Percentiles rank a stretch among this genome's conserved stretches.
phyloP scores from a whole-genome alignment of 2,888 invertebrate species.

The Callyntrura sp. region DNA sequence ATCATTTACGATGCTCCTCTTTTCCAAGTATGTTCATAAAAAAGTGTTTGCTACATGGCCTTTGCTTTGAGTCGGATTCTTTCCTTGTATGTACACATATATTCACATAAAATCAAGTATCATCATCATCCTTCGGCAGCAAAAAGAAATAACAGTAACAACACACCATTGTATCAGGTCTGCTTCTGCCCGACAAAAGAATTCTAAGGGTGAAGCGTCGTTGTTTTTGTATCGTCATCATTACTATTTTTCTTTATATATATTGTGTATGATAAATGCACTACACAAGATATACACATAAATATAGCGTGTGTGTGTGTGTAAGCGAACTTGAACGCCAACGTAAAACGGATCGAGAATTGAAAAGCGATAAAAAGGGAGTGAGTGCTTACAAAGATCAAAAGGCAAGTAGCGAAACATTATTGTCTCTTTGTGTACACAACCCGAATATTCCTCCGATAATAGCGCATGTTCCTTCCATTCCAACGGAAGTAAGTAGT shows the following conservation, averaged over 20 bases:
- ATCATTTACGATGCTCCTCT: constrained; percentile 10
- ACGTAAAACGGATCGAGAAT: constrained; percentile 21
- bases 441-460: background rate
- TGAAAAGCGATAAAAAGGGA: constrained; percentile 64
- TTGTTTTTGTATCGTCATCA: constrained; percentile 25
- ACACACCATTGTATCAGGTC: background rate
- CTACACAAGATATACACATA: background rate
- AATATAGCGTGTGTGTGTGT: too few species aligned
- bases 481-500: constrained; percentile 43
- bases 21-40: background rate
- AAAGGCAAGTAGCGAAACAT: constrained; percentile 68
- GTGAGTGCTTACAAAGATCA: constrained; percentile 60
- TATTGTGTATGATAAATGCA: background rate
- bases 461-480: background rate
- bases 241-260: background rate
- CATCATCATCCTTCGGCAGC: constrained; percentile 42
- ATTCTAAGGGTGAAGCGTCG: constrained; percentile 26
- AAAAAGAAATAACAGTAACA: constrained; percentile 28
- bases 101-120: background rate
- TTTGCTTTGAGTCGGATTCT: background rate
- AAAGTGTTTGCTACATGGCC: background rate
- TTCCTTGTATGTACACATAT: background rate
- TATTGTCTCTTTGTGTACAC: constrained; percentile 25
- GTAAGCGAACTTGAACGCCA: background rate
- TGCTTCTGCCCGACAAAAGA: constrained; percentile 62